Evolutionary conservation across 1,140 invertebrate species (phyloP), one percentile per base, ranked within the genome.

Genomic region (Drosophila pallidifrons): DNA sequence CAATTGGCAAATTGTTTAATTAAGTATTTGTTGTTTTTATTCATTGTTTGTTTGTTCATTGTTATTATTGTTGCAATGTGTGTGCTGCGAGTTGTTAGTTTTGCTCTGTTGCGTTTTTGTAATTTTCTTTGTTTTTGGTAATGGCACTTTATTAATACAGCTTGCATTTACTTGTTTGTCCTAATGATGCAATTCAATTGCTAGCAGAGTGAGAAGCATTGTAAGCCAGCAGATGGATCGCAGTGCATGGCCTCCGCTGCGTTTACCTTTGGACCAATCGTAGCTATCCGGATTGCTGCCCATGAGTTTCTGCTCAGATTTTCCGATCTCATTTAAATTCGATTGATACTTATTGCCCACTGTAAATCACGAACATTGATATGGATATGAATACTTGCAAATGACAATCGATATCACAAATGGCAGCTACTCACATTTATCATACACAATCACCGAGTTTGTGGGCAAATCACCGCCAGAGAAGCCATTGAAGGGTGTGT

Each of bases 311-410:
- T 95, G 95, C 81, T 96, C 95, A 4, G 95, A 96, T 91, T 95
- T 96, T 68, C 94, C 95, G 68, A 96, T 95, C 89, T 96, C 95
- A 81, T 95, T 96, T 55, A 96, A 90, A 87, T 95, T 95, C 47
- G 95, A 95, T 91, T 94, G 94, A 69, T 95, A 95, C 91, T 96
- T 95, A 51, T 93, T 94, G 85, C 95, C 95, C 95, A 93, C 83
- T 90, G 75, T 10, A 81, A 87, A 6, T 45, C 35, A 35, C 20
- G 13, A 52, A 45, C 35, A 38, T 32, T 0, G 7, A 32, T 6
- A 32, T 13, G 43, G 16, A 51, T 49, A 28, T 6, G 30, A 75
- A 25, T 43, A 46, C 20, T 49, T n/a, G 10, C 20, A 47, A 16
- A 5, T 52, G 32, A 15, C 11, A 58, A 35, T 30, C 28, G 15